Base-by-base conservation (phyloP, 2,113 vertebrate genomes). In the Corynorhinus townsendii region DNA sequence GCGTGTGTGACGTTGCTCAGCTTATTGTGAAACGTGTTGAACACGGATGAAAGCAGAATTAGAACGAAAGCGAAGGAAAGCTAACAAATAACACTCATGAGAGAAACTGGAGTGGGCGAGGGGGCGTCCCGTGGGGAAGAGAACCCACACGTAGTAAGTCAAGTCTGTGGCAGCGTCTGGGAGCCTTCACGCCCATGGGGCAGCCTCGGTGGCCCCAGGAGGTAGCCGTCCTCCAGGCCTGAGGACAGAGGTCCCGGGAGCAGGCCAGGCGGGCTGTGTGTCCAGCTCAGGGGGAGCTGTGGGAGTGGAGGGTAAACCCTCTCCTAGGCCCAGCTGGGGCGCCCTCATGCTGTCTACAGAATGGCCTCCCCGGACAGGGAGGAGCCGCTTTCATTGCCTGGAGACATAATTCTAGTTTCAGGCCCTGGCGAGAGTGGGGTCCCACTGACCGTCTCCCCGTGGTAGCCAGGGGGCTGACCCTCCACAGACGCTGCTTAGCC, bases 91-190 rank as follows among this genome's bases (percentile, higher is more conserved):
- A 8, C 16, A 35, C 82, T 77, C 9, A 73, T 43, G 33, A 49
- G 5, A 72, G 69, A 52, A 91, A 54, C 33, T 24, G 72, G 91
- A 77, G n/a, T 38, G 72, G 62, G 35, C 76, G 28, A 68, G 24
- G 16, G 9, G 33, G 5, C 62, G 30, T 38, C 52, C 47, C 5
- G 24, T 52, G 83, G 54, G 56, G 52, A 66, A 93, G 84, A 73
- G 17, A 45, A 9, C 5, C 30, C 28, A 49, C 0, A 30, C 12
- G 0, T 0, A 3, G 16, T 38, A 33, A 59, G 22, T 72, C 54
- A 8, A 1, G 1, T 47, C 11, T 2, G 11, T 47, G 3, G 35
- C 59, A 17, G 43, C 28, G 33, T 12, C 40, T 22, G 26, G 40
- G 30, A 43, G 64, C 11, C 73, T 35, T 73, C 81, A 69, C 22